Conservation (phyloP, 2,888 invertebrate genomes). For the Hydraecia micacea region DNA sequence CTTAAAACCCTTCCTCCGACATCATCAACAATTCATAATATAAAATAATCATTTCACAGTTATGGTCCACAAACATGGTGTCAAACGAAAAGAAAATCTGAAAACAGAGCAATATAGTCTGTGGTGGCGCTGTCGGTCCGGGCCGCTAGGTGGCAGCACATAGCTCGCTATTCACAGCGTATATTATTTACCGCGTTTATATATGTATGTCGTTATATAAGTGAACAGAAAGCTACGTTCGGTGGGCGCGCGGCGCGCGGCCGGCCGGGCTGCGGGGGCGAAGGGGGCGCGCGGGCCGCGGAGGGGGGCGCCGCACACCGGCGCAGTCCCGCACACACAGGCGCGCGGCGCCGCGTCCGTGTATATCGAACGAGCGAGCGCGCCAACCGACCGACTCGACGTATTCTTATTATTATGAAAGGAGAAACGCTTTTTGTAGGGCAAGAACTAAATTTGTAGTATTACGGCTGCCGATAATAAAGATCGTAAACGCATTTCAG, state of each 20-base stretch:
- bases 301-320: slow-evolving; percentile 40
- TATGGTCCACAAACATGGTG: slow-evolving; percentile 77
- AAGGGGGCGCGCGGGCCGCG: slow-evolving; percentile 56
- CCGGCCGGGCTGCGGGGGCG: slow-evolving; percentile 62
- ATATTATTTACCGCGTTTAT: slow-evolving; percentile 88
- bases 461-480: slow-evolving; percentile 88
- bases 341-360: slow-evolving; percentile 77
- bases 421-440: slow-evolving; percentile 91
- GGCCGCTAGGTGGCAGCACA: slow-evolving; percentile 90
- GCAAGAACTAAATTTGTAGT: slow-evolving; percentile 90
- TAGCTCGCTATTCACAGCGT: slow-evolving; percentile 87
- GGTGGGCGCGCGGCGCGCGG: slow-evolving; percentile 68
- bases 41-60: slow-evolving; percentile 63
- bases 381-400: slow-evolving; percentile 89
- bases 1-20: slow-evolving; percentile 27
- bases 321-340: slow-evolving; percentile 62
- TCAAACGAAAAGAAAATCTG: slow-evolving; percentile 80
- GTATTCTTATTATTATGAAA: slow-evolving; percentile 92
- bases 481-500: slow-evolving; percentile 89
- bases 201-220: slow-evolving; percentile 89
- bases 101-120: slow-evolving; percentile 80
- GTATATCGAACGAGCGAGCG: slow-evolving; percentile 88
- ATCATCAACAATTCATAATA: slow-evolving; percentile 61
- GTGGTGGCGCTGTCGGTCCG: slow-evolving; percentile 77
- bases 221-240: slow-evolving; percentile 90